phyloP scores from a whole-genome alignment of 1,140 invertebrate species.

The Olivierus martensii region DNA sequence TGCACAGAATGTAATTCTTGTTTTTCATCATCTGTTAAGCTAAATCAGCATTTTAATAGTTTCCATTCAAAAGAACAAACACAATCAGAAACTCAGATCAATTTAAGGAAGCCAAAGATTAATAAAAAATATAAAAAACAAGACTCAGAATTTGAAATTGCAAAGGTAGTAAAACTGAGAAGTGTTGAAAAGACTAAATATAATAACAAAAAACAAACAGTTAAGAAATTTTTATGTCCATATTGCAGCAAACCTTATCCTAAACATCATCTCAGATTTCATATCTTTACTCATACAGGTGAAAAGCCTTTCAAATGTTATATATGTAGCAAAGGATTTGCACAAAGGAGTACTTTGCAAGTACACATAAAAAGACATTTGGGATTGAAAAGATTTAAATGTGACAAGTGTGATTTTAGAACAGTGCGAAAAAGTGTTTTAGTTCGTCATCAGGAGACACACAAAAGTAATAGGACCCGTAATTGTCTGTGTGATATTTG shows the following conservation, averaged over 20 bases:
- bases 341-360: constrained; percentile 29
- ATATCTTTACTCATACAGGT: constrained; percentile 11
- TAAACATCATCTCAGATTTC: constrained; percentile 12
- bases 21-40: no score
- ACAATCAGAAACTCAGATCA: no score
- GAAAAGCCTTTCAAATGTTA: constrained; percentile 14
- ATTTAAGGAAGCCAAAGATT: no score
- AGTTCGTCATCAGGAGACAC: constrained; percentile 24
- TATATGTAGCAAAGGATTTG: constrained; percentile 39
- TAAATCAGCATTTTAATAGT: no score
- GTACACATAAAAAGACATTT: constrained; percentile 34
- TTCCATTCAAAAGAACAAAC: no score
- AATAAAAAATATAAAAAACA: no score
- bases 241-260: constrained; percentile 20
- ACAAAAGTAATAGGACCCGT: constrained; percentile 17
- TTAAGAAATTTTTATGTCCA: constrained; percentile 13
- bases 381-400: constrained; percentile 32
- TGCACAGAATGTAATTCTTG: neutral
- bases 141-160: no score
- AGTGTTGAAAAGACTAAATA: neutral
- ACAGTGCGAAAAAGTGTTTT: constrained; percentile 27
- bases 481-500: constrained; percentile 43
- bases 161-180: neutral
- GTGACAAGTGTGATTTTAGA: constrained; percentile 30
- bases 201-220: neutral